phyloP scores from a whole-genome alignment of 2,113 vertebrate species.

The Terrapene triunguis region DNA sequence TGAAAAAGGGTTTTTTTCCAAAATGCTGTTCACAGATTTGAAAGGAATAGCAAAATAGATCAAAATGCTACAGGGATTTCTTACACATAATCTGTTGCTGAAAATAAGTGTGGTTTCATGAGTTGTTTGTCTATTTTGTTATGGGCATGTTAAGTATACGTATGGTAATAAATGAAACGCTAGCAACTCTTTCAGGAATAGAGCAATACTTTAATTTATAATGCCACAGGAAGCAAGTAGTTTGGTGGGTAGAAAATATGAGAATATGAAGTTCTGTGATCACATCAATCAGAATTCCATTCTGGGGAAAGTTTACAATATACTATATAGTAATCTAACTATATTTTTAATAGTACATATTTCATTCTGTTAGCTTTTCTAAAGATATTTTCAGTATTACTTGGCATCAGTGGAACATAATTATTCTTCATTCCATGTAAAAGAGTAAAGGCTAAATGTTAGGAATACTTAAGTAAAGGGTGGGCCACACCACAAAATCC shows the following conservation, averaged over 20 bases:
- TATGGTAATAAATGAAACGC: slow-evolving; percentile 31
- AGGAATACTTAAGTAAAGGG: not conserved
- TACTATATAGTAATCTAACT: not conserved
- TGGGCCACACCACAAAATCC: not conserved
- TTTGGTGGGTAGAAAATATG: slow-evolving; percentile 44
- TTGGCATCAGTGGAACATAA: slow-evolving; percentile 49
- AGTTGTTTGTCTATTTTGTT: slow-evolving; percentile 38
- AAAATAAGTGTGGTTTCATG: slow-evolving; percentile 37
- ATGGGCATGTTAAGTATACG: slow-evolving; percentile 34
- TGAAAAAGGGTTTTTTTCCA: slow-evolving; percentile 18
- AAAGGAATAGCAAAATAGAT: slow-evolving; percentile 7
- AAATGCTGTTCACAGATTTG: slow-evolving; percentile 30
- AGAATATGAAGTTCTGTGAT: slow-evolving; percentile 17
- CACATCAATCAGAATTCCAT: slow-evolving; percentile 21
- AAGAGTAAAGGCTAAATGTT: not conserved
- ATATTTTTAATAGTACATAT: slow-evolving; percentile 26
- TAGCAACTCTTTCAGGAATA: slow-evolving; percentile 30
- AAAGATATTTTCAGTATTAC: slow-evolving; percentile 63
- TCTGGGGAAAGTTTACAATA: not conserved
- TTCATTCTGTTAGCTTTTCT: slow-evolving; percentile 56
- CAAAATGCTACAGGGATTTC: slow-evolving; percentile 14
- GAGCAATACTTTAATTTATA: slow-evolving; percentile 38
- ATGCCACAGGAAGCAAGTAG: slow-evolving; percentile 32
- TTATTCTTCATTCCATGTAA: slow-evolving; percentile 34
- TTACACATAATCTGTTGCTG: slow-evolving; percentile 11